phyloP scores from a whole-genome alignment of 2,797 vertebrate genomes.

The Sciaenops ocellatus region DNA sequence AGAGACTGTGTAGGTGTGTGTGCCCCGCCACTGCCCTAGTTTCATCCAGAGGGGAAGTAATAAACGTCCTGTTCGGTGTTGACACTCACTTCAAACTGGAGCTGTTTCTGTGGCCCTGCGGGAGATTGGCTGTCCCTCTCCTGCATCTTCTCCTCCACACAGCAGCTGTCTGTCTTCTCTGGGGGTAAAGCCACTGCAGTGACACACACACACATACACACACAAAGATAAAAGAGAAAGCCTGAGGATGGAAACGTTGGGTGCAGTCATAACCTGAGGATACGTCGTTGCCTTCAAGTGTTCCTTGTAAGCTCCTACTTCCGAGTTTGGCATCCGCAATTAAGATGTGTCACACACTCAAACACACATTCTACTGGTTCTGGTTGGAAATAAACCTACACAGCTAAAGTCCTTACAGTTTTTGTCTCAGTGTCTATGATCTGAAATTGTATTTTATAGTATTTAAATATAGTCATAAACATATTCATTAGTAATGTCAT shows the following conservation, averaged over 20 bases:
- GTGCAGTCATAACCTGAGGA: slow-evolving; percentile 77
- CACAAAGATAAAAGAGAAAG: slow-evolving; percentile 74
- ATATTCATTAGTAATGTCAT: not conserved
- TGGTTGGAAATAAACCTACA: slow-evolving; percentile 36
- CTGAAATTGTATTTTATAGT: not conserved
- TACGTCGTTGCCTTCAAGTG: slow-evolving; percentile 57
- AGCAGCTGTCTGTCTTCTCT: slow-evolving; percentile 93
- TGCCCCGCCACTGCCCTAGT: slow-evolving; percentile 57
- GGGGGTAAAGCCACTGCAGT: slow-evolving; percentile 94
- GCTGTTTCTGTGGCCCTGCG: slow-evolving; percentile 91
- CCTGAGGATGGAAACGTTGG: slow-evolving; percentile 68
- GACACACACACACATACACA: slow-evolving; percentile 54
- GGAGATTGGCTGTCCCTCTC: slow-evolving; percentile 87
- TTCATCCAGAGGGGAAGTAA: slow-evolving; percentile 66
- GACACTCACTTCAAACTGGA: slow-evolving; percentile 97
- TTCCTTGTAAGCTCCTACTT: slow-evolving; percentile 62
- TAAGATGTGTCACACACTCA: slow-evolving; percentile 62
- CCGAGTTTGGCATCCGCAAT: slow-evolving; percentile 64
- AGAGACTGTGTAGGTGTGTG: slow-evolving; percentile 12
- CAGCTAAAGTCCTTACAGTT: slow-evolving; percentile 16
- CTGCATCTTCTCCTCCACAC: slow-evolving; percentile 92
- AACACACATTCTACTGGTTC: slow-evolving; percentile 35
- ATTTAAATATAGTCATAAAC: not conserved
- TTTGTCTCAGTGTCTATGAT: not conserved
- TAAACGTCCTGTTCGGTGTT: slow-evolving; percentile 65